These are phyloP conservation scores for Casuarius casuarius DNA, from an alignment of 2,113 vertebrate species.

Conservation along the genomic window DNA sequence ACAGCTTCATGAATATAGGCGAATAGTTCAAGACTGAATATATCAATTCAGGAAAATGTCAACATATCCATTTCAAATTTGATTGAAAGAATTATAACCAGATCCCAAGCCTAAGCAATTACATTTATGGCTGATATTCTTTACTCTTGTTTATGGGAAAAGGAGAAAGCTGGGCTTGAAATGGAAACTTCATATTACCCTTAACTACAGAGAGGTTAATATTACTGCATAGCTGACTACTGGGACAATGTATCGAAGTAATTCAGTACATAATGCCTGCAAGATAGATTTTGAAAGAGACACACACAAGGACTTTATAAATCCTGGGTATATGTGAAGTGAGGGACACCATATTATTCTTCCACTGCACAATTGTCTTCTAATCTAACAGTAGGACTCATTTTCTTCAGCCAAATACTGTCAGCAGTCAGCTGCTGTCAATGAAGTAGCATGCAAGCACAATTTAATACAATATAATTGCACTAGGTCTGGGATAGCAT, in stretches of 20 bases:
- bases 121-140: not conserved
- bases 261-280: not conserved
- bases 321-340: not conserved
- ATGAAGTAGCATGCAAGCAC: not conserved
- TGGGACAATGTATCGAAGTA: not conserved
- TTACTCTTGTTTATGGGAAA: not conserved
- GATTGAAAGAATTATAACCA: not conserved
- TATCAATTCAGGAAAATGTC: not conserved
- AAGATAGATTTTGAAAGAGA: not conserved
- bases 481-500: not conserved
- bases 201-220: not conserved
- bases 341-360: not conserved
- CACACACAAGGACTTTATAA: not conserved
- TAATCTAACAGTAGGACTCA: not conserved
- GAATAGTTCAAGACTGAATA: not conserved
- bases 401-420: not conserved
- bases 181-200: not conserved
- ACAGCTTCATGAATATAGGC: not conserved
- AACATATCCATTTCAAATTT: not conserved
- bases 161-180: not conserved
- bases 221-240: not conserved
- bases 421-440: not conserved
- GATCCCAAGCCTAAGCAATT: not conserved
- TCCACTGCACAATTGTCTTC: not conserved
- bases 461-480: not conserved